Percentiles rank a stretch among this genome's conserved stretches.
phyloP scores from a whole-genome alignment of 2,888 invertebrate species.

The Sinodicranocentrus sp. region DNA sequence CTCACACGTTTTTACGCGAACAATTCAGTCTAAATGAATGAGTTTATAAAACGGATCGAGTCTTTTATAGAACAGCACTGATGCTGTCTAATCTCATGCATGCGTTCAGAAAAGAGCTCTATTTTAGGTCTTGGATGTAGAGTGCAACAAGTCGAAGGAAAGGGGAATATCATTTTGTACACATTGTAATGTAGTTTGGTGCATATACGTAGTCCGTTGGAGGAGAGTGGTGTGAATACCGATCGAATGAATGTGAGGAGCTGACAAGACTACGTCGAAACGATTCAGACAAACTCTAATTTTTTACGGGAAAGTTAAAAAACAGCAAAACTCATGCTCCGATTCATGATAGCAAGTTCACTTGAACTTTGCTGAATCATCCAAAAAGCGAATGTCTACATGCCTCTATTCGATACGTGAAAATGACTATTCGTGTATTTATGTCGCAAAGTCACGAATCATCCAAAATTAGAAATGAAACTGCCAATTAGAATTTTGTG shows the following conservation, averaged over 20 bases:
- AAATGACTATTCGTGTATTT: no score
- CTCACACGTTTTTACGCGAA: slow-evolving; percentile 1
- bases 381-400: no score
- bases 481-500: neutral
- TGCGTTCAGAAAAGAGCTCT: neutral
- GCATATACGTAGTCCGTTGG: no score
- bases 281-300: neutral
- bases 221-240: no score
- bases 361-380: no score
- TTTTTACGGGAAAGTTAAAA: slow-evolving; percentile 9
- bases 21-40: neutral
- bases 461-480: slow-evolving; percentile 12
- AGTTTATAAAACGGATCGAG: slow-evolving; percentile 1
- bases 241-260: no score
- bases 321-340: neutral
- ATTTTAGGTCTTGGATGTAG: neutral
- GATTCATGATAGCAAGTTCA: no score
- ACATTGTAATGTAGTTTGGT: no score
- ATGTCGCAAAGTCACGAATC: neutral
- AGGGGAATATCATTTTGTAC: no score
- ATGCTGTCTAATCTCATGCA: no score
- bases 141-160: neutral
- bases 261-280: no score
- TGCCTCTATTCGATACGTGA: no score
- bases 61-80: slow-evolving; percentile 7